phyloP scores from a whole-genome alignment of 2,888 invertebrate species.

The Hymenopus coronatus region DNA sequence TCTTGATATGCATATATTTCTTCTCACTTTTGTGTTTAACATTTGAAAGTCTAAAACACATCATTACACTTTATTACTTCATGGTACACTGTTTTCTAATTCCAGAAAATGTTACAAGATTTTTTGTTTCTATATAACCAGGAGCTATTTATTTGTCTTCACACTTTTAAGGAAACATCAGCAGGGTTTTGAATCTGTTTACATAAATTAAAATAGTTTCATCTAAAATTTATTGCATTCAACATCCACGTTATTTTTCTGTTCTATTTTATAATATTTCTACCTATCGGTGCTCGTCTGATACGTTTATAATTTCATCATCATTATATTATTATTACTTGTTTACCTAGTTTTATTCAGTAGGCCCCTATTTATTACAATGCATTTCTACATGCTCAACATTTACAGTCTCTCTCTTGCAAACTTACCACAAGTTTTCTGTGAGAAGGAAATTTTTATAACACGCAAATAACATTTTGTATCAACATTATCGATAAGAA shows the following conservation, averaged over 20 bases:
- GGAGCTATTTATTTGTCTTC: conserved; percentile 6
- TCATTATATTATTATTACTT: background rate
- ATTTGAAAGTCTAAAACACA: conserved; percentile 1
- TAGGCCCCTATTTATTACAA: conserved; percentile 12
- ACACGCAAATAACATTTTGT: conserved; percentile 5
- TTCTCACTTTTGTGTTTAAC: background rate
- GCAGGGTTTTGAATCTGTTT: background rate
- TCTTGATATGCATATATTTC: background rate
- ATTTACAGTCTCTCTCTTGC: background rate
- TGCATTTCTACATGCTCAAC: background rate
- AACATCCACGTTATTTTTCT: conserved; percentile 7
- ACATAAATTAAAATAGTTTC: background rate
- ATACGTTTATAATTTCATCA: background rate
- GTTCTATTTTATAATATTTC: background rate
- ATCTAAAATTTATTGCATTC: conserved; percentile 12
- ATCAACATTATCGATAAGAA: background rate
- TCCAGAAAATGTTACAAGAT: background rate
- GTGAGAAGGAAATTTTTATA: background rate
- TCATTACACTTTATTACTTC: background rate
- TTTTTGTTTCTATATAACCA: background rate
- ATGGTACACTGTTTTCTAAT: background rate
- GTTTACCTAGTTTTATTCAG: background rate
- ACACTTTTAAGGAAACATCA: background rate
- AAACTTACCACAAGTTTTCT: background rate
- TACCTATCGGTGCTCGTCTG: background rate